Conservation (phyloP, 92 coral and sea anemone species). For the Epizoanthus fatuus region DNA sequence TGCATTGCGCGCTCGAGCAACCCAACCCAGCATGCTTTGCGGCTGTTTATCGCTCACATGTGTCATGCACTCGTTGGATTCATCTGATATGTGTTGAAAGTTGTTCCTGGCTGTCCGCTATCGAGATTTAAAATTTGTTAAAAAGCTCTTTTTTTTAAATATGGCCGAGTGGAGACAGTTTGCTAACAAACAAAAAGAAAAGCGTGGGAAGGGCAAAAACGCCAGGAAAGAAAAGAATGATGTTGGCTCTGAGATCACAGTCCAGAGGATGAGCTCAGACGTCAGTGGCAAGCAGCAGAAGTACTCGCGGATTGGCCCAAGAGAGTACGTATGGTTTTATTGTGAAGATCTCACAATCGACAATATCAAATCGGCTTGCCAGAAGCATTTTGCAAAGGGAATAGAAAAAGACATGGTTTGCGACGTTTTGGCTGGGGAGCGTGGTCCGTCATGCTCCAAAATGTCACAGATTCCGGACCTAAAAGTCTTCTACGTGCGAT, state of each 20-base stretch:
- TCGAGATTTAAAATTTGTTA: background rate
- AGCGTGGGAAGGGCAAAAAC: constrained; percentile 58
- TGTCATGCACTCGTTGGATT: constrained; percentile 10
- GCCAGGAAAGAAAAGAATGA: constrained; percentile 45
- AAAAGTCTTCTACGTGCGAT: constrained; percentile 43
- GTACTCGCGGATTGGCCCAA: constrained; percentile 57
- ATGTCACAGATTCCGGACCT: constrained; percentile 59
- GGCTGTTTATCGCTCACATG: constrained; percentile 40
- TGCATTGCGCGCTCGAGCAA: constrained; percentile 42
- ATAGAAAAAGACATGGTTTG: constrained; percentile 51
- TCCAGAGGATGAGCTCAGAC: constrained; percentile 64
- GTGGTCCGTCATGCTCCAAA: constrained; percentile 56
- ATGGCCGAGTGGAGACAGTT: constrained; percentile 80
- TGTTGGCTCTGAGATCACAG: constrained; percentile 32
- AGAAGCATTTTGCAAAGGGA: constrained; percentile 44
- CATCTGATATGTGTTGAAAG: background rate
- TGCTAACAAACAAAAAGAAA: constrained; percentile 68
- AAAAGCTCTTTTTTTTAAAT: constrained; percentile 37
- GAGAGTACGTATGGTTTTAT: constrained; percentile 55
- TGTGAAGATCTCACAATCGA: constrained; percentile 47
- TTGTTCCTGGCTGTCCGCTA: background rate
- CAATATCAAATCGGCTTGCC: constrained; percentile 46
- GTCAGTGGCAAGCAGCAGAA: constrained; percentile 65
- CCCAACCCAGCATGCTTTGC: constrained; percentile 59
- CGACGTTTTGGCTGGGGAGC: constrained; percentile 64